A percentile compares a stretch with the other conserved stretches of the same genome.
These are phyloP conservation scores for Eretmochelys imbricata DNA, from an alignment of 2,113 vertebrate genomes.

Conservation along the genomic window DNA sequence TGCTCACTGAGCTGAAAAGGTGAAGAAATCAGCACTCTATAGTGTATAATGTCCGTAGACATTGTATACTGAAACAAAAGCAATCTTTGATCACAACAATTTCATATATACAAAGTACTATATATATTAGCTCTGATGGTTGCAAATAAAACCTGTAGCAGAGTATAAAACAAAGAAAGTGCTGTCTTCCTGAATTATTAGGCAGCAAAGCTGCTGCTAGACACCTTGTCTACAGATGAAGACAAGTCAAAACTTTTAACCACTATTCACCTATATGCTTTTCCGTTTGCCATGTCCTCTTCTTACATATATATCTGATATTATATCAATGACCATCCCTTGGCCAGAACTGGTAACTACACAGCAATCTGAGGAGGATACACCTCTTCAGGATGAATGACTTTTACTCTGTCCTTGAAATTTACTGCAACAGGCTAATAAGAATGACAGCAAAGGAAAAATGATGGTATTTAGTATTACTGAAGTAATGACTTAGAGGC, in stretches of 20 bases:
- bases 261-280: not conserved
- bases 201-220: not conserved
- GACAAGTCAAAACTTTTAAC: not conserved
- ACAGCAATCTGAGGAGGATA: not conserved
- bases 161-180: not conserved
- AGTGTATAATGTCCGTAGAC: not conserved
- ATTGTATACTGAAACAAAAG: not conserved
- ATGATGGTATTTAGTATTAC: not conserved
- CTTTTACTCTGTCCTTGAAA: not conserved
- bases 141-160: not conserved
- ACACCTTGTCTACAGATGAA: not conserved
- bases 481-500: not conserved
- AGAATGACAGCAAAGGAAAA: not conserved
- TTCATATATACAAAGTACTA: not conserved
- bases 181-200: not conserved
- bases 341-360: not conserved
- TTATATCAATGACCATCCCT: not conserved
- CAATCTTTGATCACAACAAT: not conserved
- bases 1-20: not conserved
- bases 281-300: not conserved
- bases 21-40: not conserved
- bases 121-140: not conserved
- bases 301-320: not conserved
- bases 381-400: not conserved
- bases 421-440: not conserved